Evolutionary conservation across 1,140 invertebrate species (phyloP).

Genomic region (Brachionus paranguensis): DNA sequence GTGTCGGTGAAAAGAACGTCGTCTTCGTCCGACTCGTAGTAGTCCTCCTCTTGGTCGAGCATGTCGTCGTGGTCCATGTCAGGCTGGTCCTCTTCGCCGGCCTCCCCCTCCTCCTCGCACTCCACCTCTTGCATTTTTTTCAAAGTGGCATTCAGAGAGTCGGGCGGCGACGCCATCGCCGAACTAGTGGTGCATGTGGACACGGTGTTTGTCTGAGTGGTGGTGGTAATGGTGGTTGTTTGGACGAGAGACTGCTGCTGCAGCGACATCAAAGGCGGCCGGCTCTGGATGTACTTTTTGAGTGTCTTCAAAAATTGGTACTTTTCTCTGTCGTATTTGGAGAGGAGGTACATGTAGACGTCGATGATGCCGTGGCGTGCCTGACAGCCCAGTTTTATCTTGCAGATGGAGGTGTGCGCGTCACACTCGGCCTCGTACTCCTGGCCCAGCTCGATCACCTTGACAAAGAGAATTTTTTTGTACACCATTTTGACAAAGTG

Average conservation of each 20-base stretch:
- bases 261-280: background rate
- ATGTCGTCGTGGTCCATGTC: background rate
- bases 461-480: slow-evolving; percentile 21
- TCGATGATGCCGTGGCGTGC: background rate
- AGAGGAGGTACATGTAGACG: slow-evolving; percentile 22
- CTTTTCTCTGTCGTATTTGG: slow-evolving; percentile 18
- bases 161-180: background rate
- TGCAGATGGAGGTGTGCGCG: background rate
- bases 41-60: background rate
- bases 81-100: too few species aligned
- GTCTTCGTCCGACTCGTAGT: background rate
- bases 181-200: background rate
- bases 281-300: background rate
- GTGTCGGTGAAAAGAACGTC: background rate
- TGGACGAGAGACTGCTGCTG: background rate
- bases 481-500: slow-evolving; percentile 26
- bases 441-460: background rate
- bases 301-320: background rate
- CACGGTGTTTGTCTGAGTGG: background rate
- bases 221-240: slow-evolving; percentile 1
- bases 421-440: background rate
- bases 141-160: background rate
- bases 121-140: background rate
- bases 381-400: background rate
- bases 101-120: background rate